phyloP scores from a whole-genome alignment of 2,888 invertebrate genomes.

The Ornithoptera alexandrae region DNA sequence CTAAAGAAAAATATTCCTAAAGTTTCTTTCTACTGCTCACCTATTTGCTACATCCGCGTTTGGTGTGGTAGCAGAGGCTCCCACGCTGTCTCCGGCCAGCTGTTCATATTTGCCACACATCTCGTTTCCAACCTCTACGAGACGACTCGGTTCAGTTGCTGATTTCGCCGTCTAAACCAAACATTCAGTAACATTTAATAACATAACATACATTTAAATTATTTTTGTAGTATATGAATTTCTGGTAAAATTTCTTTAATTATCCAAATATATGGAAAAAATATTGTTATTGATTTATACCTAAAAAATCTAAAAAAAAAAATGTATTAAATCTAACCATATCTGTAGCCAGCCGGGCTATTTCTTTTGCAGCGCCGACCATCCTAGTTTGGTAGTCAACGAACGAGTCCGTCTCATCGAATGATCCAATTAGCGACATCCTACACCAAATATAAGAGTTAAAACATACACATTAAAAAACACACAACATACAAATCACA shows the following conservation, averaged over 20 bases:
- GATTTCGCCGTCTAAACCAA: slow-evolving; percentile 85
- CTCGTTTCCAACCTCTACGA: slow-evolving; percentile 92
- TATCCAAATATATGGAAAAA: no score
- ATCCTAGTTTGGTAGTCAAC: slow-evolving; percentile 98
- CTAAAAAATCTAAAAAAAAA: neutral
- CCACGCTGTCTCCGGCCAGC: slow-evolving; percentile 92
- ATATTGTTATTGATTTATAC: no score
- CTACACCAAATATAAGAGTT: slow-evolving; percentile 43
- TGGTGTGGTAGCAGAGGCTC: slow-evolving; percentile 94
- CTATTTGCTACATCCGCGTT: slow-evolving; percentile 89
- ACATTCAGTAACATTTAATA: neutral
- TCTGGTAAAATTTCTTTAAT: no score
- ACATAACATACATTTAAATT: neutral
- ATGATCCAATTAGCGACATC: slow-evolving; percentile 85
- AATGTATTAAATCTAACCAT: slow-evolving; percentile 81
- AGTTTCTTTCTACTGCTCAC: slow-evolving; percentile 47
- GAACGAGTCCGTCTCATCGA: slow-evolving; percentile 86
- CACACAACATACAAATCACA: neutral
- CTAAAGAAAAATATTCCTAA: neutral
- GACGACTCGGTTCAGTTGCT: slow-evolving; percentile 85
- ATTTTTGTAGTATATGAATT: neutral
- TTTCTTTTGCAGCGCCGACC: slow-evolving; percentile 96
- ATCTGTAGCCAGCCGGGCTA: slow-evolving; percentile 94
- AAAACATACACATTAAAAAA: neutral
- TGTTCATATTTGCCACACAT: slow-evolving; percentile 92